These are phyloP conservation scores for Nephrotoma flavescens DNA, from an alignment of 2,888 invertebrate species.

Conservation along the genomic window DNA sequence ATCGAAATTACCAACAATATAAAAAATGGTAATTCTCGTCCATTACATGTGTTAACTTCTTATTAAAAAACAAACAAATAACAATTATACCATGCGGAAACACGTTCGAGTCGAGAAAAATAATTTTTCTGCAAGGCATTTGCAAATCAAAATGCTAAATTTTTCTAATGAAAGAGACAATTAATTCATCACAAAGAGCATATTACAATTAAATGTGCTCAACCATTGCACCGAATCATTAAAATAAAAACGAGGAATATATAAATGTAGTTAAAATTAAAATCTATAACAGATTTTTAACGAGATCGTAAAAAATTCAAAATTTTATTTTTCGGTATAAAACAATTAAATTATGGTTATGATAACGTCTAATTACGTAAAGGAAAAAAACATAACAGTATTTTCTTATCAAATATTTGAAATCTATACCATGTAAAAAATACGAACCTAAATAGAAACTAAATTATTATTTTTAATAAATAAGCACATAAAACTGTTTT, in stretches of 20 bases:
- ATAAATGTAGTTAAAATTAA: not conserved
- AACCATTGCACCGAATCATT: not conserved
- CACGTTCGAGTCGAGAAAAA: no score
- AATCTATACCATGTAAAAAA: not conserved
- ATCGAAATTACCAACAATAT: not conserved
- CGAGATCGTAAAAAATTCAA: not conserved
- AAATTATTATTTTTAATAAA: not conserved
- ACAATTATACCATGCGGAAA: not conserved
- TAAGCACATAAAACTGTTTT: not conserved
- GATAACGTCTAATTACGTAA: not conserved
- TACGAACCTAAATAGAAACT: not conserved
- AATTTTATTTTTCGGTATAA: not conserved
- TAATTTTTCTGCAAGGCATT: not conserved
- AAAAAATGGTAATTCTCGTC: not conserved
- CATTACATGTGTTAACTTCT: not conserved
- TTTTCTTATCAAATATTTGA: not conserved
- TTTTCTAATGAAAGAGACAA: no score
- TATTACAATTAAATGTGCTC: not conserved
- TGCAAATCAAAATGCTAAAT: no score
- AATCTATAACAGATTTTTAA: not conserved
- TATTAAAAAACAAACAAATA: not conserved
- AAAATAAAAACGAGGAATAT: not conserved
- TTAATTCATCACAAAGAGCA: no score
- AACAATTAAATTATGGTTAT: not conserved
- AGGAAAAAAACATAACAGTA: not conserved